Base-by-base conservation (phyloP, 2,113 vertebrate species). In the Megaceryle maxima region DNA sequence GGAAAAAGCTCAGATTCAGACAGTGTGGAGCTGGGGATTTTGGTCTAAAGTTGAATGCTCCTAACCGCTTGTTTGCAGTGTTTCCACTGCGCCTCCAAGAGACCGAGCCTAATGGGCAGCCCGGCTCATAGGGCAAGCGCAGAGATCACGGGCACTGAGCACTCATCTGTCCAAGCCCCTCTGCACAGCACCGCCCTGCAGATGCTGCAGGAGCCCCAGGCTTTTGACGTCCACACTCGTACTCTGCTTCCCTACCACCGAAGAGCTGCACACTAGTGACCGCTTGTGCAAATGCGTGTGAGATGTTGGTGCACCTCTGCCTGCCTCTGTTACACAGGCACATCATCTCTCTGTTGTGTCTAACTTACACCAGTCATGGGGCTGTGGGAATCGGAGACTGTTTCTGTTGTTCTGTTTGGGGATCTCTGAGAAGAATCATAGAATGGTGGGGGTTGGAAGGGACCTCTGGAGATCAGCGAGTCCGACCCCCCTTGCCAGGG, bases 31-130 rank as follows among this genome's bases (percentile, higher is more conserved):
- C 16, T 79, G 60, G 63, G 56, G 69, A 67, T 89, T 91, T 92
- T 88, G 48, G 26, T 66, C 48, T 82, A 3, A 90, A 62, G 22
- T 39, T 41, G 25, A 64, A 43, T 37, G 39, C 29, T 86, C 62
- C 88, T 95, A 89, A 83, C 29, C 4, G 7, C 68, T 94, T 83
- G 41, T 63, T 93, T 83, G n/a, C 92, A 51, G 55, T 56, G 7
- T 77, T 95, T 88, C 68, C 37, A n/a, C 24, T 64, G 31, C 22
- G 19, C 15, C 46, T 73, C 39, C 39, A 68, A 73, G 46, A 72
- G 33, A 60, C 25, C 62, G 50, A 85, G 56, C 60, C 66, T 66
- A 69, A 74, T 8, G 76, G 81, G 57, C 79, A 89, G 75, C 74
- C 8, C 62, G 62, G 28, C 72, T 80, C 18, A 5, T 22, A 55